Conservation (phyloP, 2,888 invertebrate genomes). For the Schizaphis graminum region DNA sequence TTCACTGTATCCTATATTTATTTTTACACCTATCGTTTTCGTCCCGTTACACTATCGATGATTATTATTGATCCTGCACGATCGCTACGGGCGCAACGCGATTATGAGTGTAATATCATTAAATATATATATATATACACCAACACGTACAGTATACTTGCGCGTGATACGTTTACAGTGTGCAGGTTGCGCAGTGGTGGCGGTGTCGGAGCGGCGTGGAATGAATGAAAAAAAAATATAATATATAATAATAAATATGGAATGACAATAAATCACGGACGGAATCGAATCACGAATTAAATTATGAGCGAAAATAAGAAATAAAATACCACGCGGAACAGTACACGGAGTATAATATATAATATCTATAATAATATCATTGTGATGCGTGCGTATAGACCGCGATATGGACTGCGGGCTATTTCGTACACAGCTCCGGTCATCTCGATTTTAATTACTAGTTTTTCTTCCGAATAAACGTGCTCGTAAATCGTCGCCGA, state of each 20-base stretch:
- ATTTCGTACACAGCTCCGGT: constrained; percentile 1
- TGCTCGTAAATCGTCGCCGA: constrained; percentile 61
- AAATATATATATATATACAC: not conserved
- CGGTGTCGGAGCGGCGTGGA: not conserved
- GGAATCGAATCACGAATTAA: constrained; percentile 62
- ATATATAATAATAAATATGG: constrained; percentile 27
- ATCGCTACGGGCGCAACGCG: not conserved
- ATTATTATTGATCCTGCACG: not conserved
- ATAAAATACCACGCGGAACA: not conserved
- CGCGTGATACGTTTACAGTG: not conserved
- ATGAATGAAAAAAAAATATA: constrained; percentile 6
- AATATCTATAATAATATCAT: not conserved
- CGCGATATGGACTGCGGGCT: not conserved
- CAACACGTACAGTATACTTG: not conserved
- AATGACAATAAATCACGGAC: constrained; percentile 62
- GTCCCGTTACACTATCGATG: not conserved
- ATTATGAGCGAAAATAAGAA: constrained; percentile 43
- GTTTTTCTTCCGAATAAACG: constrained; percentile 53
- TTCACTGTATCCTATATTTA: not conserved
- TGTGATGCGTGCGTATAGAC: not conserved
- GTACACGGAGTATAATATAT: too few species aligned
- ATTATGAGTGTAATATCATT: not conserved
- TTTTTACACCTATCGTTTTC: not conserved
- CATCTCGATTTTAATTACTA: constrained; percentile 63
- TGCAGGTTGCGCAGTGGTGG: not conserved